Conservation (phyloP, 2,113 vertebrate genomes). For the Thunnus thynnus region DNA sequence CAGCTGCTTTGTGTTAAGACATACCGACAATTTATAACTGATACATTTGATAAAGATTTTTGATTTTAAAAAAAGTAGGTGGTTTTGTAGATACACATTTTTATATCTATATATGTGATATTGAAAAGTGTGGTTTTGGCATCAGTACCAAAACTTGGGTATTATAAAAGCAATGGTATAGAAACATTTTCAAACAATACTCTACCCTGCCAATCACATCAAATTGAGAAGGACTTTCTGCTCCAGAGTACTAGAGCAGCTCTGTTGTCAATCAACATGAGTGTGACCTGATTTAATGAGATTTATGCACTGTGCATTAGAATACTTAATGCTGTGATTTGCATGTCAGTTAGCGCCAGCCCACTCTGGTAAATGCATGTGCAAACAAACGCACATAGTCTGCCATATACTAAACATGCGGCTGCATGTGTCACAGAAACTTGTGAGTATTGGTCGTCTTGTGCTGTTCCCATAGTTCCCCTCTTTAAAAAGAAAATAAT, state of each 20-base stretch:
- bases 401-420: neutral
- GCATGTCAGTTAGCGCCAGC: neutral
- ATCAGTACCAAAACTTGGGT: too few relatives aligned
- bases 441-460: neutral
- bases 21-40: too few relatives aligned
- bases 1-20: too few relatives aligned
- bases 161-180: too few relatives aligned
- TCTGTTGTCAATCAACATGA: conserved; percentile 36
- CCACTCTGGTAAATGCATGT: conserved; percentile 1
- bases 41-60: too few relatives aligned
- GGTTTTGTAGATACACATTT: too few relatives aligned
- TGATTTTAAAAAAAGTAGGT: too few relatives aligned
- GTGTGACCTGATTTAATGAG: conserved; percentile 39
- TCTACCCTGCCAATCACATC: too few relatives aligned
- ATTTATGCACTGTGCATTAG: conserved; percentile 19
- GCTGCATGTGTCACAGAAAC: neutral
- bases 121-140: too few relatives aligned
- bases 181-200: too few relatives aligned
- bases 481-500: conserved; percentile 1
- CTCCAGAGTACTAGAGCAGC: conserved; percentile 12
- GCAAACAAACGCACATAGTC: conserved; percentile 15
- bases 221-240: neutral
- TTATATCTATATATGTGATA: too few relatives aligned
- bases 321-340: conserved; percentile 3
- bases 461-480: conserved; percentile 37